Evolutionary conservation across 2,797 vertebrate genomes (phyloP).

Genomic region (Gymnothorax reevesii): DNA sequence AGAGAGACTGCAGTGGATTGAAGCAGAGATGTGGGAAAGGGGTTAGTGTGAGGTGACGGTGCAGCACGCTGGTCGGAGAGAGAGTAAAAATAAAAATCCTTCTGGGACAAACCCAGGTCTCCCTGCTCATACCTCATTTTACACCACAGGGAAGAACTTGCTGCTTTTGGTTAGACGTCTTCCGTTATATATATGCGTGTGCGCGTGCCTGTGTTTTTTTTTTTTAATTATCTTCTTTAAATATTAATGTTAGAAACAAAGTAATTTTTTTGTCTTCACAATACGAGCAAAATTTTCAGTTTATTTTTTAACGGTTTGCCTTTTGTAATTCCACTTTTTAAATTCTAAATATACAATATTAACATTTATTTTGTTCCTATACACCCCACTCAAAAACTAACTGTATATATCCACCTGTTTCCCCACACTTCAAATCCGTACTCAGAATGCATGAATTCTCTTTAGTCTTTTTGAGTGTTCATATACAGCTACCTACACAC

Average conservation of each 20-base stretch:
- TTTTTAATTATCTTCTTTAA: conserved; percentile 38
- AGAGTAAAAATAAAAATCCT: not conserved
- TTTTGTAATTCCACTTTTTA: conserved; percentile 57
- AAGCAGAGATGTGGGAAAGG: conserved; percentile 32
- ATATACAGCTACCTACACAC: conserved; percentile 52
- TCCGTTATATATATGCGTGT: not conserved
- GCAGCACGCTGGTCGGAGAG: conserved; percentile 35
- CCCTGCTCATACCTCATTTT: conserved; percentile 22
- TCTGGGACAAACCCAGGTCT: not conserved
- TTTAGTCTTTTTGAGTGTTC: conserved; percentile 24
- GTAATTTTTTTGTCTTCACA: conserved; percentile 49
- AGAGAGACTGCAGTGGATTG: conserved; percentile 44
- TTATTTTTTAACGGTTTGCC: conserved; percentile 55
- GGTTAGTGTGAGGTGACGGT: conserved; percentile 40
- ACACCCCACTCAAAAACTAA: conserved; percentile 63
- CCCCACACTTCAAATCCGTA: not conserved
- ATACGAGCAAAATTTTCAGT: conserved; percentile 49
- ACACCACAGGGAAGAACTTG: conserved; percentile 66
- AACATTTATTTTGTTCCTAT: conserved; percentile 66
- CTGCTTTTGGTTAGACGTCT: conserved; percentile 69
- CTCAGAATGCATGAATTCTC: not conserved
- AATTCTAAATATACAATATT: conserved; percentile 79
- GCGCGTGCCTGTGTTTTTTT: not conserved
- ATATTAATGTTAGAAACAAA: conserved; percentile 50
- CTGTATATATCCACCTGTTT: conserved; percentile 42